Evolutionary conservation across 2,888 invertebrate genomes (phyloP), one percentile per base, ranked within the genome.

Genomic region (Tetropium fuscum): DNA sequence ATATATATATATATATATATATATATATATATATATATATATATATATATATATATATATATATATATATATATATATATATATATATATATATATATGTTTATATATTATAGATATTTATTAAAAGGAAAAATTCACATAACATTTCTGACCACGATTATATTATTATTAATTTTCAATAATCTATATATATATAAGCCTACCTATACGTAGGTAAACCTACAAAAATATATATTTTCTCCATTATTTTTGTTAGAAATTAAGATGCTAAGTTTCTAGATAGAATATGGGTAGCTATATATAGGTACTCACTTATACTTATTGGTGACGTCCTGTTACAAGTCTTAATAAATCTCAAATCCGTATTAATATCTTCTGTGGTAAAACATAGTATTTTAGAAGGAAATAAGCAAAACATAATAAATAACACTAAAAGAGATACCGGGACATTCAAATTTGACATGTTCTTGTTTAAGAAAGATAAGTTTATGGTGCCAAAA

Each of bases 291-390:
- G 7, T 25, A 25, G 7, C 6, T 40, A 2, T 16, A 43, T 15
- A 18, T 18, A 18, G 19, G 25, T 45, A 77, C 77, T 76, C 71
- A 80, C 80, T 66, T 60, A 78, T 64, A 59, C 77, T 76, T 20
- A 80, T 77, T 0, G 80, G 79, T 1, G 80, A 79, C 3, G 78
- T 77, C 48, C 70, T 60, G 63, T 81, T 81, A 47, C 81, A 81
- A 2, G 71, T 72, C 61, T 74, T 74, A 34, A 81, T 78, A 47
- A 73, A 78, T 18, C 61, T 72, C 54, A 78, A 47, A 64, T 80
- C 80, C 0, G 76, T 76, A 10, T 69, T 64, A 1, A 77, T 57
- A 32, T 77, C 73, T 41, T 74, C 70, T 1, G 64, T 61, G 6
- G 59, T 68, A 32, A 70, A 69, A 10, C 40, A 8, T 3, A 38